These are phyloP conservation scores for Papilio polyxenes DNA, from an alignment of 1,140 invertebrate species.

Conservation along the genomic window DNA sequence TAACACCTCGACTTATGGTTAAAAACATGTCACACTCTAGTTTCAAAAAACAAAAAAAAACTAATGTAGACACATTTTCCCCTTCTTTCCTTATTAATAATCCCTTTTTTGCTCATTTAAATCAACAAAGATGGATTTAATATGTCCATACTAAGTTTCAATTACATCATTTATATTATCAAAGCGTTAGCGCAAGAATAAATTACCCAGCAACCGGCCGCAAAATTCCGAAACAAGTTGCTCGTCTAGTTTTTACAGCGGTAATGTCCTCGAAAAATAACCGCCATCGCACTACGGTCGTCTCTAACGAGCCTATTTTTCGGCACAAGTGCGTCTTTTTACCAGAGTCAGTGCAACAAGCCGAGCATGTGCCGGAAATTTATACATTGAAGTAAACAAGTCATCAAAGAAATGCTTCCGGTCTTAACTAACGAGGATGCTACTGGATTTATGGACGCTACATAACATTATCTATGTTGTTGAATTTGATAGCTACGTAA, in stretches of 20 bases:
- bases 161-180: neutral
- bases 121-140: neutral
- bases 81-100: neutral
- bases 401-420: conserved; percentile 35
- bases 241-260: conserved; percentile 57
- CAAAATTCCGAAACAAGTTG: conserved; percentile 57
- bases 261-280: conserved; percentile 73
- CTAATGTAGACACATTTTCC: neutral
- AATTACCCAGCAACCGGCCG: conserved; percentile 44
- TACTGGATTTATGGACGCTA: conserved; percentile 10
- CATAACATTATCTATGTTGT: neutral
- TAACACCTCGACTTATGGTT: neutral
- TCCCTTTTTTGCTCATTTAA: neutral
- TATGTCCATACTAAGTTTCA: neutral
- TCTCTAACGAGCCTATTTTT: conserved; percentile 54
- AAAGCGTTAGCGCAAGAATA: conserved; percentile 27
- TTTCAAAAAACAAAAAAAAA: neutral
- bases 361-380: conserved; percentile 33
- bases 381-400: conserved; percentile 33
- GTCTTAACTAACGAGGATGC: conserved; percentile 26
- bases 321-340: conserved; percentile 21
- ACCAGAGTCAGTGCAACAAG: neutral
- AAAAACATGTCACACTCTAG: neutral
- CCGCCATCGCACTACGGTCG: conserved; percentile 55
- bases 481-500: neutral